A percentile compares a stretch with the other conserved stretches of the same genome.
phyloP scores from a whole-genome alignment of 2,797 vertebrate species.

The Hemitrygon akajei region DNA sequence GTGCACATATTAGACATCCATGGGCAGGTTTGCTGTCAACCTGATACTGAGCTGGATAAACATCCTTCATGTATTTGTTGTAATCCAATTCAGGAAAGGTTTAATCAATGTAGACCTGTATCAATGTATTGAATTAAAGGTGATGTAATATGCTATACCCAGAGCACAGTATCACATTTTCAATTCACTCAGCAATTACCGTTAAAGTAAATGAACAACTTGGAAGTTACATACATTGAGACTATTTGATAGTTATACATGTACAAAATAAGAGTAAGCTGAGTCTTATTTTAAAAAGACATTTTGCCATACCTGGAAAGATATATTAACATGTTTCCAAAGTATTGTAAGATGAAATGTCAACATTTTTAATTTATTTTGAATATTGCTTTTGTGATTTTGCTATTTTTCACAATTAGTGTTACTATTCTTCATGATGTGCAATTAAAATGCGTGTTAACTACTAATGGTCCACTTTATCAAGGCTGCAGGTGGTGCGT shows the following conservation, averaged over 20 bases:
- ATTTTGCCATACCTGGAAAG: not conserved
- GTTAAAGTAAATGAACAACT: not conserved
- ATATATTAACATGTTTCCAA: not conserved
- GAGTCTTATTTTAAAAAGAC: not conserved
- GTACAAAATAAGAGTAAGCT: not conserved
- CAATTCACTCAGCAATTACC: not conserved
- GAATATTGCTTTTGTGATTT: no score
- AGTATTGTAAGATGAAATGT: not conserved
- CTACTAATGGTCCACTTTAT: conserved; percentile 3
- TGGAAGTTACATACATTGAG: not conserved
- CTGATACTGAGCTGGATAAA: not conserved
- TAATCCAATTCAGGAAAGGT: not conserved
- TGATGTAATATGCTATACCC: not conserved
- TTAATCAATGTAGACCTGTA: no score
- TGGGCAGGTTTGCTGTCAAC: not conserved
- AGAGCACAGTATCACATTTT: not conserved
- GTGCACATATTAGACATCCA: not conserved
- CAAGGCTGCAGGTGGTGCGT: not conserved
- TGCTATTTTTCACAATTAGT: no score
- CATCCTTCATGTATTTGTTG: not conserved
- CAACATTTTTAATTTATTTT: not conserved
- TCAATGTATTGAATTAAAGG: no score
- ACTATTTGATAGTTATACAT: not conserved
- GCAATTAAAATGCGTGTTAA: conserved; percentile 9
- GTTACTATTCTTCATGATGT: conserved; percentile 11